A percentile compares a stretch with the other conserved stretches of the same genome.
phyloP scores from a whole-genome alignment of 2,888 invertebrate genomes.

The Lacanobia oleracea region DNA sequence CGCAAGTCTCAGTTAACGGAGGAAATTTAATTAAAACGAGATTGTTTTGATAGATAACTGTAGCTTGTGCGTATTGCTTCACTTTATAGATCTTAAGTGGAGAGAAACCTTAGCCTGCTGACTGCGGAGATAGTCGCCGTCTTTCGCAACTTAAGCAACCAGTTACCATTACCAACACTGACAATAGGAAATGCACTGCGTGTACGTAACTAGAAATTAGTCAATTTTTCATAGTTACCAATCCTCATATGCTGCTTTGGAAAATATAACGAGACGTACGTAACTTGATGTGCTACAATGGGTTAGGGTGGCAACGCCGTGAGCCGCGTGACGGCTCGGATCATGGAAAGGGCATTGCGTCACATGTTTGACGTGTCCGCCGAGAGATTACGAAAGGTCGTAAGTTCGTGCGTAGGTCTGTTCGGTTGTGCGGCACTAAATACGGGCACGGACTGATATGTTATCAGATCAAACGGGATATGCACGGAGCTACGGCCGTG shows the following conservation, averaged over 20 bases:
- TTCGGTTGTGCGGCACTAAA: constrained; percentile 58
- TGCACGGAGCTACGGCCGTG: not conserved
- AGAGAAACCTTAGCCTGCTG: constrained; percentile 24
- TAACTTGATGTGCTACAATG: constrained; percentile 32
- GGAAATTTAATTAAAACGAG: constrained; percentile 46
- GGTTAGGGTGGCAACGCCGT: constrained; percentile 38
- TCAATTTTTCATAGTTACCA: constrained; percentile 47
- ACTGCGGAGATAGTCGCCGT: not conserved
- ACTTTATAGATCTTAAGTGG: constrained; percentile 27
- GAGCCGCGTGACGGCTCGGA: constrained; percentile 14
- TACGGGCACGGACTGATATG: constrained; percentile 50
- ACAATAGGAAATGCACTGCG: constrained; percentile 46
- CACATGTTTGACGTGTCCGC: constrained; percentile 65
- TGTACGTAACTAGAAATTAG: constrained; percentile 51
- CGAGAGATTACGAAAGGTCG: constrained; percentile 72
- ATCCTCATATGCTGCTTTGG: constrained; percentile 25
- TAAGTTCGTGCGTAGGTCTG: constrained; percentile 63
- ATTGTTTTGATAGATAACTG: constrained; percentile 32
- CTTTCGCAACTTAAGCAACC: constrained; percentile 39
- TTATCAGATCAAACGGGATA: constrained; percentile 46
- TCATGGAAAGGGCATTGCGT: constrained; percentile 63
- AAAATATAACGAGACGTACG: constrained; percentile 33
- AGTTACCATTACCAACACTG: constrained; percentile 19
- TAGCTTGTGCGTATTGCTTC: constrained; percentile 20
- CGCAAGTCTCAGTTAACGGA: constrained; percentile 16